These are phyloP conservation scores for Drosophila lacteicornis DNA, from an alignment of 1,140 invertebrate species.

Conservation along the genomic window DNA sequence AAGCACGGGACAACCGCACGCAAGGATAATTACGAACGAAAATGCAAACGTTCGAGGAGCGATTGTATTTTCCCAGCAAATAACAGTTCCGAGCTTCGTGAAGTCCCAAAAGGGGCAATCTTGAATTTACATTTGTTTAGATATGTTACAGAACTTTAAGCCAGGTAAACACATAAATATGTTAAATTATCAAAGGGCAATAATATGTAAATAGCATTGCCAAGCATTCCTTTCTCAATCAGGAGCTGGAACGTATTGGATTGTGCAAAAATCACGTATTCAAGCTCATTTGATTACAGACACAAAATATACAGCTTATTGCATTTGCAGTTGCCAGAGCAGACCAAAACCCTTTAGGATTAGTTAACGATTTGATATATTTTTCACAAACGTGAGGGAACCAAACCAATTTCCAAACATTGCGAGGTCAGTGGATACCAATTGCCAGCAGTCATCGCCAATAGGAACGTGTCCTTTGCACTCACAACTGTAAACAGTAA, in stretches of 20 bases:
- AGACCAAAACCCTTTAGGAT: not conserved
- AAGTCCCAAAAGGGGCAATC: not conserved
- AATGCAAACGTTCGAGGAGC: slow-evolving; percentile 17
- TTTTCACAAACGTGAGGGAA: slow-evolving; percentile 12
- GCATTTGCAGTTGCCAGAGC: slow-evolving; percentile 3
- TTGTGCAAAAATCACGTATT: slow-evolving; percentile 12
- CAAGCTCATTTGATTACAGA: slow-evolving; percentile 5
- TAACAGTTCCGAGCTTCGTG: not conserved
- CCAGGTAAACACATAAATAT: not conserved
- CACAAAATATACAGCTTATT: slow-evolving; percentile 13
- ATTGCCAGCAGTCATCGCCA: slow-evolving; percentile 13
- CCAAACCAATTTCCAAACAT: slow-evolving; percentile 3
- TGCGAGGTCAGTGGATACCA: slow-evolving; percentile 4
- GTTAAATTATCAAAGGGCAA: not conserved
- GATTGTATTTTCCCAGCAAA: not conserved
- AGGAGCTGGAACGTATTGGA: not conserved
- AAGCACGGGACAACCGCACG: slow-evolving; percentile 30
- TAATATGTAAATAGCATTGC: slow-evolving; percentile 5
- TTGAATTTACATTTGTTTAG: not conserved
- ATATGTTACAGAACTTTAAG: not conserved
- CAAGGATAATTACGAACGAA: slow-evolving; percentile 38
- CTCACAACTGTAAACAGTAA: not conserved
- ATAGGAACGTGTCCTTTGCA: slow-evolving; percentile 8
- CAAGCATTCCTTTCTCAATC: not conserved
- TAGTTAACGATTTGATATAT: slow-evolving; percentile 24